Base-by-base conservation (phyloP, 2,113 vertebrate species). In the Mionectes macconnelli region DNA sequence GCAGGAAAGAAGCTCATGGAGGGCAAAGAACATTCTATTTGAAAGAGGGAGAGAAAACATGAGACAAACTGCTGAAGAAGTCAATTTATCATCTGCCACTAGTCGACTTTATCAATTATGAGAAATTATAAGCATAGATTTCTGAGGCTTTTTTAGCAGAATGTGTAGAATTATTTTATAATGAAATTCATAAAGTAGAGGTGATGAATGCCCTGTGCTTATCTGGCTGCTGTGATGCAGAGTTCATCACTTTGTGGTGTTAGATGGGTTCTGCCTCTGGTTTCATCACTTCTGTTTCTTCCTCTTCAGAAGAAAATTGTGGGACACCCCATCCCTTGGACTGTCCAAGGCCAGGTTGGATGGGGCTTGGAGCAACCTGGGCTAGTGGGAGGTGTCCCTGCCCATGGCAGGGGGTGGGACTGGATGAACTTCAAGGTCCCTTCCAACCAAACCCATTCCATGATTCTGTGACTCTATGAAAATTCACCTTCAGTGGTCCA, bases 11-110 rank as follows among this genome's bases (percentile, higher is more conserved):
- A 94, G 60, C 73, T 87, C 15, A 1, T 12, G 70, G 91, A 75
- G 68, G 67, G 55, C 68, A 91, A 50, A 78, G 70, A 74, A 37
- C 45, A 79, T 92, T 79, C 76, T 44, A 31, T 94, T 86, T 37
- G 3, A 73, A 57, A 84, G 55, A 75, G 18, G 12, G 50, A 70
- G 33, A 64, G 66, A 66, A 62, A 86, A 60, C n/a, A 19, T 21
- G 57, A 88, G 42, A 25, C 1, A 2, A 63, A 52, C 22, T 37
- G 45, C 77, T 69, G 16, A 35, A 56, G 42, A 53, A 93, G 77
- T 70, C 49, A 55, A 23, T 89, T 92, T 94, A 28, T 81, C 90
- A 90, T 66, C 81, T 95, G 89, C 39, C 50, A 39, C 40, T 62
- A 8, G 75, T 9, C 27, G 3, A 20, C 25, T 44, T 81, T 96